These are phyloP conservation scores for Drosophila trichaetosa DNA, from an alignment of 2,888 invertebrate genomes.

Conservation along the genomic window DNA sequence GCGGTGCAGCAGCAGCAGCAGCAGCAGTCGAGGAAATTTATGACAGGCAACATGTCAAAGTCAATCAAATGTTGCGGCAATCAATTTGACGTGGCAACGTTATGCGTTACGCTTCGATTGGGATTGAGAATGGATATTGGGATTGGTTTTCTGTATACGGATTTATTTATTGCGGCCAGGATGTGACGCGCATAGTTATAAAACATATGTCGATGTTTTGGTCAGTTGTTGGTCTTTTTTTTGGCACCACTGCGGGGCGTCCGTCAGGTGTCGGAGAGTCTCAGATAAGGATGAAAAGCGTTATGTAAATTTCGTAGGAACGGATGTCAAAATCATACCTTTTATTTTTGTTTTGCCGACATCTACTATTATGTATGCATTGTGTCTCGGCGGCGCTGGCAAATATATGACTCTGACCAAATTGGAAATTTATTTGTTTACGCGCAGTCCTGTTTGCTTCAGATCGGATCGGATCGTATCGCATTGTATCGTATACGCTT, in stretches of 20 bases:
- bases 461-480: conserved; percentile 17
- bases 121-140: conserved; percentile 19
- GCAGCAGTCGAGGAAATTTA: conserved; percentile 64
- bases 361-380: conserved; percentile 30
- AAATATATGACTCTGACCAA: conserved; percentile 78
- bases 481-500: conserved; percentile 16
- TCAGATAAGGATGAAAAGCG: conserved; percentile 75
- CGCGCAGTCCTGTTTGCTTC: conserved; percentile 58
- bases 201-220: conserved; percentile 70
- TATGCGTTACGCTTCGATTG: conserved; percentile 54
- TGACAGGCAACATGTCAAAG: conserved; percentile 83
- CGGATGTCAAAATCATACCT: conserved; percentile 73
- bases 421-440: conserved; percentile 81
- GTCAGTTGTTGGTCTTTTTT: conserved; percentile 37
- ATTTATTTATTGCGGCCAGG: conserved; percentile 75
- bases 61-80: conserved; percentile 83
- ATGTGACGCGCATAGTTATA: conserved; percentile 60
- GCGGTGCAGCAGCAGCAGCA: conserved; percentile 4
- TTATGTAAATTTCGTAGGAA: conserved; percentile 78
- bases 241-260: conserved; percentile 74
- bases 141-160: conserved; percentile 39
- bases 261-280: conserved; percentile 65
- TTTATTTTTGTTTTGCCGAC: conserved; percentile 21
- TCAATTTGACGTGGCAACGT: conserved; percentile 73
- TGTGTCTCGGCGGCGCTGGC: conserved; percentile 39